Conservation (phyloP, 2,888 invertebrate species). For the Zhengitettix transpicula region DNA sequence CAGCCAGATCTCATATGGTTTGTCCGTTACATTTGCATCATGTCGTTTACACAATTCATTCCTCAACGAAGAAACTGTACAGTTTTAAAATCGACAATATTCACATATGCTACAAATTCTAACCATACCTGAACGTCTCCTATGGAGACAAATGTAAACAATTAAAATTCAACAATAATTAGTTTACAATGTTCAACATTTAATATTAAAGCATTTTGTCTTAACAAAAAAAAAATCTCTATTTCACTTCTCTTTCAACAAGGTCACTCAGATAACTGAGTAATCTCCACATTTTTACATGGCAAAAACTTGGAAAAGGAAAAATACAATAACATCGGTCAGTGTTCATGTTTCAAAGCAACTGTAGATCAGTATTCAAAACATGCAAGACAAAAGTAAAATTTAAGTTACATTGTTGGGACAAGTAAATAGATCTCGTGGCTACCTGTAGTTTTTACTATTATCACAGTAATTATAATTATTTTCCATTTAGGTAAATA, state of each 20-base stretch:
- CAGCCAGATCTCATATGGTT: conserved; percentile 8
- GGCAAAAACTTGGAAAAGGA: background rate
- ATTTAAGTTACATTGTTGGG: too few relatives aligned
- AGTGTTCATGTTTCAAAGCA: too few relatives aligned
- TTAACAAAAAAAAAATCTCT: background rate
- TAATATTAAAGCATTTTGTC: conserved; percentile 5
- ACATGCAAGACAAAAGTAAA: too few relatives aligned
- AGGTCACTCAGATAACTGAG: too few relatives aligned
- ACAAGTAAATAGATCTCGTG: too few relatives aligned
- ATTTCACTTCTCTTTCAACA: background rate
- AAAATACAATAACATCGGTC: too few relatives aligned
- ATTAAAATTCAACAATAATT: conserved; percentile 11
- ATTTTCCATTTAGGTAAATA: conserved; percentile 3
- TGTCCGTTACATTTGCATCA: conserved; percentile 1
- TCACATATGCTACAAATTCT: conserved; percentile 6
- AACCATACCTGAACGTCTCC: conserved; percentile 8
- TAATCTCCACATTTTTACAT: background rate
- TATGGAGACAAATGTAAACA: conserved; percentile 8
- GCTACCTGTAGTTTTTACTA: conserved; percentile 2
- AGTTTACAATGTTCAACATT: conserved; percentile 10
- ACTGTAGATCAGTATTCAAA: too few relatives aligned
- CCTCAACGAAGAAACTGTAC: conserved; percentile 4
- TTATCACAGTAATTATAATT: conserved; percentile 9
- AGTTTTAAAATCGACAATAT: conserved; percentile 7
- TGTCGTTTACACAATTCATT: conserved; percentile 5